A percentile compares a stretch with the other conserved stretches of the same genome.
These are phyloP conservation scores for Mechanitis messenoides DNA, from an alignment of 2,888 invertebrate species.

Conservation along the genomic window DNA sequence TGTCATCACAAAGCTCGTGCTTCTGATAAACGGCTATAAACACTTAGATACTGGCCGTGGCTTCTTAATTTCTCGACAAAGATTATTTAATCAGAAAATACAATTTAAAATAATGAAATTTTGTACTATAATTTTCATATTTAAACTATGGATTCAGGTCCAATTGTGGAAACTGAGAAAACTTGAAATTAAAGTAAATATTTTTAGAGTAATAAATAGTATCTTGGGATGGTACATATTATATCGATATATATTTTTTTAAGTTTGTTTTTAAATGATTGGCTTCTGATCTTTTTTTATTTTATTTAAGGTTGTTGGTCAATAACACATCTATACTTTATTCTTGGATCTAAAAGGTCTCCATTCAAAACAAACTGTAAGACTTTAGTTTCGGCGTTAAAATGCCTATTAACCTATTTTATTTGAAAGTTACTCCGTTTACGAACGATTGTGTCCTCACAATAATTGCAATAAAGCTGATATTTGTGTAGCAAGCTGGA, in stretches of 20 bases:
- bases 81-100: slow-evolving; percentile 34
- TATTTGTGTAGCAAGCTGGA: background rate
- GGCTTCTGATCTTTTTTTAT: too few relatives aligned
- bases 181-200: too few relatives aligned
- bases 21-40: slow-evolving; percentile 50
- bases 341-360: slow-evolving; percentile 54
- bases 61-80: slow-evolving; percentile 47
- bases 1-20: slow-evolving; percentile 38
- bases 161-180: too few relatives aligned
- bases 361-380: slow-evolving; percentile 54
- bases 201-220: too few relatives aligned
- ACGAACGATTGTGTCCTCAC: slow-evolving; percentile 28
- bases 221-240: too few relatives aligned
- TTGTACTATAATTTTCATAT: too few relatives aligned
- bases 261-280: too few relatives aligned
- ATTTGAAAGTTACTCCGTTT: slow-evolving; percentile 61
- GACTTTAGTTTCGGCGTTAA: slow-evolving; percentile 65
- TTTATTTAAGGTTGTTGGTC: background rate
- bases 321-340: slow-evolving; percentile 24
- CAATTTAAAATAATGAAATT: background rate
- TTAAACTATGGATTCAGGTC: too few relatives aligned
- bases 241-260: too few relatives aligned
- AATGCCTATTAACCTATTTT: slow-evolving; percentile 72
- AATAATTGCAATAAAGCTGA: background rate
- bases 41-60: slow-evolving; percentile 32